phyloP scores from a whole-genome alignment of 2,113 vertebrate genomes.

The Dascyllus trimaculatus region DNA sequence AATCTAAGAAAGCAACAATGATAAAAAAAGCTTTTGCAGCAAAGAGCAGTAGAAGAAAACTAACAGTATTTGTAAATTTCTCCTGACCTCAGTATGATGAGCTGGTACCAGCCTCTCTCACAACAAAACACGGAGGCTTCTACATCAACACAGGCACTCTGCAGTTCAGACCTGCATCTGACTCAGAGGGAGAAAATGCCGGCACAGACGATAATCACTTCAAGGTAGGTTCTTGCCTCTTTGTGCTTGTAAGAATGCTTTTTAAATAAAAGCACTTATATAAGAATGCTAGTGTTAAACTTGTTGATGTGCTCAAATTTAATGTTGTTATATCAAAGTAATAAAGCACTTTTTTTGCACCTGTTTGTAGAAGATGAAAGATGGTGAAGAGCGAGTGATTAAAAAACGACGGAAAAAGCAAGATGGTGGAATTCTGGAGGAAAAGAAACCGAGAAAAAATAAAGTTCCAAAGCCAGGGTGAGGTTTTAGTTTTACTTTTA shows the following conservation, averaged over 20 bases:
- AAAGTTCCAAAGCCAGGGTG: conserved; percentile 95
- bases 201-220: conserved; percentile 88
- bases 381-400: conserved; percentile 90
- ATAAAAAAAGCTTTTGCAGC: too few relatives aligned
- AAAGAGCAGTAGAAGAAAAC: background rate
- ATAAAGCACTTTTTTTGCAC: background rate
- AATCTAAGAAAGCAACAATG: too few relatives aligned
- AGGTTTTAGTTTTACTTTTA: conserved; percentile 30
- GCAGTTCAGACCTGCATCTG: conserved; percentile 96
- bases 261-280: background rate
- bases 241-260: background rate
- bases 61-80: background rate
- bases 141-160: conserved; percentile 99
- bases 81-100: conserved; percentile 88
- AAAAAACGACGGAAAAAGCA: conserved; percentile 96
- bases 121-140: conserved; percentile 97
- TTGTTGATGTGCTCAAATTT: background rate
- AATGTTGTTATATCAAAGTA: too few relatives aligned
- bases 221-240: conserved; percentile 85
- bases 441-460: conserved; percentile 94
- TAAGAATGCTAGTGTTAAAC: background rate
- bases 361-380: conserved; percentile 88
- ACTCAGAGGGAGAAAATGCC: conserved; percentile 93
- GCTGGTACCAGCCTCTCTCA: conserved; percentile 96
- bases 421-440: conserved; percentile 91